phyloP scores from a whole-genome alignment of 2,113 vertebrate genomes.

The Camelus dromedarius region DNA sequence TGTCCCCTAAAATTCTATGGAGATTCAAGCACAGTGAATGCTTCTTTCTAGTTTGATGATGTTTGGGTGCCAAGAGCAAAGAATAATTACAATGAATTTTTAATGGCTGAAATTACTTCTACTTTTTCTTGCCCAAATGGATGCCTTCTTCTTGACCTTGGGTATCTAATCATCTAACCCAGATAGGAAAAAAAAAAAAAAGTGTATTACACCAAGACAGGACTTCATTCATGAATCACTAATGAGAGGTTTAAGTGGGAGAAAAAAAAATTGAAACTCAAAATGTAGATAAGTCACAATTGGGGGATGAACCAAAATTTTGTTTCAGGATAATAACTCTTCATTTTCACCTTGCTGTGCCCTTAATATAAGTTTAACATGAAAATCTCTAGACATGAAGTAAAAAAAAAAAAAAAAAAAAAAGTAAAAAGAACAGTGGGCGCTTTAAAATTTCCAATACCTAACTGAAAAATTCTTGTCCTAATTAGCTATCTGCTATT shows the following conservation, averaged over 20 bases:
- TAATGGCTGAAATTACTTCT: not conserved
- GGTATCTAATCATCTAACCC: not conserved
- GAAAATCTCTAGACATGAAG: conserved; percentile 61
- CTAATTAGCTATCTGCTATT: conserved; percentile 64
- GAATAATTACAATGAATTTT: not conserved
- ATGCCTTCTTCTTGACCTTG: conserved; percentile 2
- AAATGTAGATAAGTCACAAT: conserved; percentile 3
- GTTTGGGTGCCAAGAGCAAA: not conserved
- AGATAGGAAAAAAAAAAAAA: not conserved
- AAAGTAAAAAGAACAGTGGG: conserved; percentile 51
- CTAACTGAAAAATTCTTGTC: conserved; percentile 34
- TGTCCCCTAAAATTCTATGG: not conserved
- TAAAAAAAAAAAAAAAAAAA: conserved; percentile 20
- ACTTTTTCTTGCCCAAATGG: not conserved
- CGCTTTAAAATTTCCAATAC: conserved; percentile 65
- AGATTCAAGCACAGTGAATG: not conserved
- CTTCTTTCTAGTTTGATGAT: not conserved
- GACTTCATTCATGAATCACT: conserved; percentile 42
- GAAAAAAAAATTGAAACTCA: not conserved
- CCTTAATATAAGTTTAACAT: conserved; percentile 62
- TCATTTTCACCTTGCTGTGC: conserved; percentile 15
- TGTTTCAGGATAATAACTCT: conserved; percentile 56
- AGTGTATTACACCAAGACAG: not conserved
- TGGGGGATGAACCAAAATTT: not conserved
- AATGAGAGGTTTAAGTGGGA: not conserved